phyloP scores from a whole-genome alignment of 2,113 vertebrate genomes.

The Barbus barbus region DNA sequence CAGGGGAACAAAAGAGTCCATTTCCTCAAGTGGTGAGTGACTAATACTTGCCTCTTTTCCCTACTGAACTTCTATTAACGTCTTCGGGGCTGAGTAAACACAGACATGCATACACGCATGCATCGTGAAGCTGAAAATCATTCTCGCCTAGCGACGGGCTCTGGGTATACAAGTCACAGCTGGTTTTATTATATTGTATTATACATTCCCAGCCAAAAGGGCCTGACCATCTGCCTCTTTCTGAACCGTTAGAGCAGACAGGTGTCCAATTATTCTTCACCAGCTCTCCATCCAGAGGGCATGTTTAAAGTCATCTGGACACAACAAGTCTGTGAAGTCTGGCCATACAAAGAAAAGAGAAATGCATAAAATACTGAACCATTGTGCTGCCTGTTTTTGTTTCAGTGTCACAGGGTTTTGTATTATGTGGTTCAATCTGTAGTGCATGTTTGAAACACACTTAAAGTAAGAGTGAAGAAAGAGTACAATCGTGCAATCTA shows the following conservation, averaged over 20 bases:
- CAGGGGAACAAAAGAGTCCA: constrained; percentile 96
- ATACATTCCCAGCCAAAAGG: constrained; percentile 48
- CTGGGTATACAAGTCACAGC: constrained; percentile 41
- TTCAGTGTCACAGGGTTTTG: constrained; percentile 30
- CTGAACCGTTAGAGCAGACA: constrained; percentile 30
- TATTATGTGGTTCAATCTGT: background rate
- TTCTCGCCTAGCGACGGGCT: background rate
- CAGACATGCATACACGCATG: background rate
- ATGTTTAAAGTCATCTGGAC: constrained; percentile 2
- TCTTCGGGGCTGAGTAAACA: constrained; percentile 20
- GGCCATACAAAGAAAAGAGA: background rate
- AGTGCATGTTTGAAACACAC: background rate
- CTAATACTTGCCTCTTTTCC: constrained; percentile 27
- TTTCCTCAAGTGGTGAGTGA: constrained; percentile 95
- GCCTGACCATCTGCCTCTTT: constrained; percentile 54
- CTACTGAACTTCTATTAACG: background rate
- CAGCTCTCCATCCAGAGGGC: background rate
- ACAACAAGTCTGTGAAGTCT: background rate
- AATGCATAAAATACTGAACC: background rate
- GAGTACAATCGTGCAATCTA: background rate
- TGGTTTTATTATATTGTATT: constrained; percentile 50
- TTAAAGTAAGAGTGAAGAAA: background rate
- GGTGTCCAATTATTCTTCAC: constrained; percentile 40
- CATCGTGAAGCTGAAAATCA: constrained; percentile 1
- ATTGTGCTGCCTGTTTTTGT: background rate